Conservation (phyloP, 2,888 invertebrate genomes). For the Eretmocerus hayati region DNA sequence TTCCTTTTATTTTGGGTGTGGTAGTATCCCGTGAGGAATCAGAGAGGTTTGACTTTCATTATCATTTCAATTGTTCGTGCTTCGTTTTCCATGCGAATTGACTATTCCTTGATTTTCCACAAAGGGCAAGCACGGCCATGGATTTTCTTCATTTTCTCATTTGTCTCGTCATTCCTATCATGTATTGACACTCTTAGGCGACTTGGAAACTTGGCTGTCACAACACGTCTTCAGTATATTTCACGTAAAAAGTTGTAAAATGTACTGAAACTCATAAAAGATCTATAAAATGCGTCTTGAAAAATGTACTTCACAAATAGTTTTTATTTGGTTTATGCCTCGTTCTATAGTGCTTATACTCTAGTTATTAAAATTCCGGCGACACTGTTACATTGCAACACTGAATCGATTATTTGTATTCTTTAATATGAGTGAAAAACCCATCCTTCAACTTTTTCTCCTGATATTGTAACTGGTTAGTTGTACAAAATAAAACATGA, state of each 20-base stretch:
- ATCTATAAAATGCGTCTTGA: conserved; percentile 12
- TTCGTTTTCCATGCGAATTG: conserved; percentile 11
- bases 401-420: conserved; percentile 19
- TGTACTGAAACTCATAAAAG: background rate
- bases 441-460: too few relatives aligned
- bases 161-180: conserved; percentile 8
- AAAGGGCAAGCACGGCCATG: too few relatives aligned
- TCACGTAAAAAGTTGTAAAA: conserved; percentile 15
- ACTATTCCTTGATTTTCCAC: conserved; percentile 17
- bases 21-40: conserved; percentile 17
- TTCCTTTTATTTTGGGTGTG: conserved; percentile 3
- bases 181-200: conserved; percentile 28
- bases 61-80: conserved; percentile 5
- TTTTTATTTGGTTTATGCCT: conserved; percentile 7
- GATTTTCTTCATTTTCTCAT: too few relatives aligned
- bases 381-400: conserved; percentile 19
- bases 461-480: too few relatives aligned
- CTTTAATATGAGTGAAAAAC: conserved; percentile 15
- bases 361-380: conserved; percentile 17
- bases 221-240: background rate
- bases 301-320: conserved; percentile 11
- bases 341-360: conserved; percentile 14
- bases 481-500: too few relatives aligned
- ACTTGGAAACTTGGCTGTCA: conserved; percentile 13
- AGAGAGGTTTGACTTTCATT: conserved; percentile 15